Base-by-base conservation (phyloP, 2,888 invertebrate genomes). In the Lypha dubia region DNA sequence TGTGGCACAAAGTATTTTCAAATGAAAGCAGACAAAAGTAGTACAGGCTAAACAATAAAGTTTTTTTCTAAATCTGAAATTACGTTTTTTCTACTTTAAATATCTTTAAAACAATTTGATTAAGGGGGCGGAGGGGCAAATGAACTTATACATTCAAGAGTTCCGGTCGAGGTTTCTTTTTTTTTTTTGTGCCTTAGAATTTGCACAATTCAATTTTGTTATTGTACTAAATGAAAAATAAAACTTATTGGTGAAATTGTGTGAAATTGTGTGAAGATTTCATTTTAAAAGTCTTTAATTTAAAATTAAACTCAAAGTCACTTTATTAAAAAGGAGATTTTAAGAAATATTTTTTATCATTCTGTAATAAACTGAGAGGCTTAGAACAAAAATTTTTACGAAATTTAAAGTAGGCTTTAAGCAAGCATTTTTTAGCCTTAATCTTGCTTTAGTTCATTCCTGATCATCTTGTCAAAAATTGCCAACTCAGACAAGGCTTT, bases 1-100 rank as follows among this genome's bases (percentile, higher is more conserved):
- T 73, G 71, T 73, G 73, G 73, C 79, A 73, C 79, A 79, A 73
- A 79, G 38, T 79, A 58, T 79, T 79, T 73, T 65, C 49, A 79
- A 67, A 60, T 58, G 63, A 38, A 58, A 49, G n/a, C 63, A 17
- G 49, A 70, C 41, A 28, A 4, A 15, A 71, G 20, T 28, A 20
- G 1, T 0, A 15, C 11, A 71, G 35, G 22, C 49, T 51, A n/a
- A n/a, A 44, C 11, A 38, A 38, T 13, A 38, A 11, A 11, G 11
- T 2, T 11, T 38, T 38, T 38, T 38, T 8, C 13, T 38, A 3
- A 65, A 62, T 53, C 2, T 56, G 17, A 65, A 71, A 65, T 53
- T 70, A 41, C 38, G 15, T 60, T 60, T n/a, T 51, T 49, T 73
- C 20, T 28, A 77, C 38, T 49, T 60, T 9, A 67, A 56, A 38